A percentile compares a stretch with the other conserved stretches of the same genome.
These are phyloP conservation scores for Aleadryas rufinucha DNA, from an alignment of 2,113 vertebrate genomes.

Conservation along the genomic window DNA sequence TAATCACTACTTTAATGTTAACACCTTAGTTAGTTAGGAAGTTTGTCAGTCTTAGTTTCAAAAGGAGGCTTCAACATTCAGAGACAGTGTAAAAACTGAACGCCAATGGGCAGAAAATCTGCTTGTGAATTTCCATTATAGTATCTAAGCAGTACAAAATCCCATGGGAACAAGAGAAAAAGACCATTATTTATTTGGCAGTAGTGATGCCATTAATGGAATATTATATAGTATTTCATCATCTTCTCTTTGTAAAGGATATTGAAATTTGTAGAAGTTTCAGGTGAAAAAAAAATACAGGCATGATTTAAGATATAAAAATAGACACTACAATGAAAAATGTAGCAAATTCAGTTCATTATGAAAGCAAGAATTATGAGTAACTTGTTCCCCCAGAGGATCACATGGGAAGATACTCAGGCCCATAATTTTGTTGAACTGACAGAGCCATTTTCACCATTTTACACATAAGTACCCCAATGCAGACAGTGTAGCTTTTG, in stretches of 20 bases:
- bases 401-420: neutral
- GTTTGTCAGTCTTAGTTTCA: neutral
- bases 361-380: neutral
- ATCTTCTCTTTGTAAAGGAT: neutral
- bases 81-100: neutral
- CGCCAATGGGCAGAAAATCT: neutral
- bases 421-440: neutral
- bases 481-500: neutral
- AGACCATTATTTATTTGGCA: neutral
- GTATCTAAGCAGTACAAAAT: neutral
- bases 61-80: neutral
- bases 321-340: neutral
- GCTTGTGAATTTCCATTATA: neutral
- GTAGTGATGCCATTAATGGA: neutral
- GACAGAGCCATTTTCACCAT: neutral
- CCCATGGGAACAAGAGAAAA: neutral
- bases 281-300: neutral
- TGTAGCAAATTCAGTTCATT: neutral
- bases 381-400: neutral
- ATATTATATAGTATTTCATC: neutral
- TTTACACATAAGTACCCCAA: neutral
- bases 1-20: neutral
- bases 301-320: neutral
- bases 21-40: neutral
- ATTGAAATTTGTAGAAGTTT: neutral